Percentiles rank a stretch among this genome's conserved stretches.
phyloP scores from a whole-genome alignment of 2,888 invertebrate genomes.

The Epinotia nisella region DNA sequence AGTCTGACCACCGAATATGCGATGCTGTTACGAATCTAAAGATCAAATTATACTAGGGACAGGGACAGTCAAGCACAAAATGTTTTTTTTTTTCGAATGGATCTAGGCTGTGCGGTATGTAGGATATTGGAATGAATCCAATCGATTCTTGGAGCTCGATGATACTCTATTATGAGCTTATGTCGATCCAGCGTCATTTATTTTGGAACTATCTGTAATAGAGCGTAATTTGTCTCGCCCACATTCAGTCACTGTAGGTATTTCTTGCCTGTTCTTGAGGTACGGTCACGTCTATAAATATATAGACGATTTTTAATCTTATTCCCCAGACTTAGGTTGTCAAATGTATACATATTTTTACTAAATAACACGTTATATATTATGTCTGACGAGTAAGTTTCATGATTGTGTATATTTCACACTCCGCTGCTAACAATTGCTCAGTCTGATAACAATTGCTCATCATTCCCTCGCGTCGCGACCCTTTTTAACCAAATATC shows the following conservation, averaged over 20 bases:
- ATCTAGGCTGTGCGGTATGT: neutral
- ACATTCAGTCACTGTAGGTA: neutral
- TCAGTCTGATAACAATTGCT: too few species aligned
- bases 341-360: too few species aligned
- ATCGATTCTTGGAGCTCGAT: constrained; percentile 4
- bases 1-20: neutral
- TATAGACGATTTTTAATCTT: too few species aligned
- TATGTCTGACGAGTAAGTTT: neutral
- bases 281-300: too few species aligned
- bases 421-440: too few species aligned
- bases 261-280: neutral
- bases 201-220: constrained; percentile 8
- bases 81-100: neutral
- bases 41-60: constrained; percentile 2
- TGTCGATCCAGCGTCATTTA: constrained; percentile 14
- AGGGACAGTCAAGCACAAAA: neutral
- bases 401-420: neutral
- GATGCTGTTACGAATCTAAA: constrained; percentile 1
- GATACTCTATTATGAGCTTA: neutral
- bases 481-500: neutral
- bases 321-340: too few species aligned
- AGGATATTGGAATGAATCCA: neutral
- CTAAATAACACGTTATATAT: neutral
- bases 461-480: too few species aligned
- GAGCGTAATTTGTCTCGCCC: constrained; percentile 16